Evolutionary conservation across 2,797 vertebrate species (phyloP).

Genomic region (Tangara arthus): DNA sequence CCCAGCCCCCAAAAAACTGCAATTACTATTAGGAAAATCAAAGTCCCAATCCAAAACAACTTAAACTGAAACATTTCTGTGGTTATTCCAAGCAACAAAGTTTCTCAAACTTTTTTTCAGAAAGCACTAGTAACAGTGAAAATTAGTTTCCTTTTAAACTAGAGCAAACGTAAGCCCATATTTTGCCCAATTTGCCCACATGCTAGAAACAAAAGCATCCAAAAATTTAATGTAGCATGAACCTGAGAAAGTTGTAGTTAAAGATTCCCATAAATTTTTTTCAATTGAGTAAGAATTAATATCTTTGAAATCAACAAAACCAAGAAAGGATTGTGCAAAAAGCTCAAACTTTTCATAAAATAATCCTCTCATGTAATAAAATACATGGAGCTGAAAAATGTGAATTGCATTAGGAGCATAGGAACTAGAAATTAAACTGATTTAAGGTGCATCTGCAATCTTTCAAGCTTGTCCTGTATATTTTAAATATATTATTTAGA

Average conservation of each 20-base stretch:
- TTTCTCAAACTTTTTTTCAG: neutral
- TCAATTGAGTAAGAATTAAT: neutral
- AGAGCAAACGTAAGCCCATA: neutral
- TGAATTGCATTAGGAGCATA: neutral
- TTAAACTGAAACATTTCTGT: neutral
- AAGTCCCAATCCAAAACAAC: neutral
- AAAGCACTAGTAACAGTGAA: neutral
- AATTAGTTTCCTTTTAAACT: neutral
- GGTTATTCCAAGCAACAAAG: neutral
- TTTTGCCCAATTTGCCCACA: neutral
- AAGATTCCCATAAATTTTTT: neutral
- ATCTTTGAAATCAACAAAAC: neutral
- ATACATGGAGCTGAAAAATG: neutral
- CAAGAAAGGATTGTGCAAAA: neutral
- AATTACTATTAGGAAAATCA: neutral
- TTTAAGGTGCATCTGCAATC: neutral
- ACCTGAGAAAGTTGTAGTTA: neutral
- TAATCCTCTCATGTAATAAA: neutral
- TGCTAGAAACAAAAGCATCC: neutral
- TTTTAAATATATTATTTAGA: slow-evolving; percentile 1
- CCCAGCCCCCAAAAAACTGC: fast-evolving
- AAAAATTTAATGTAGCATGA: neutral
- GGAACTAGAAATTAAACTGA: neutral
- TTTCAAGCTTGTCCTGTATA: neutral
- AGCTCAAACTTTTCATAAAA: neutral